phyloP scores from a whole-genome alignment of 2,888 invertebrate species.

The Eledona agricola region DNA sequence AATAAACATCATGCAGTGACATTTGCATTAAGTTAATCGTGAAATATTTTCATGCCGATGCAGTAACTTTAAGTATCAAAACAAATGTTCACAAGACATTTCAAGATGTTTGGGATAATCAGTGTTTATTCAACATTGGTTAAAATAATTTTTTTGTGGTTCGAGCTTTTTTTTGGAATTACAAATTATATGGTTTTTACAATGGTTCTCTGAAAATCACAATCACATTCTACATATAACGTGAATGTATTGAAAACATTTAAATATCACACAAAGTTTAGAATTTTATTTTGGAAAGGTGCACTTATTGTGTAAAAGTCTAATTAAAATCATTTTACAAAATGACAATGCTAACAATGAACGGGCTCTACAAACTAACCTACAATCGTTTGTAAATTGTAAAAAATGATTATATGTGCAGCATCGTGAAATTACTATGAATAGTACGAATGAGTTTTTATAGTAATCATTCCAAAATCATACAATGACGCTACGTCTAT shows the following conservation, averaged over 20 bases:
- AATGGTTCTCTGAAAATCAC: conserved; percentile 11
- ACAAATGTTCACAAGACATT: no score
- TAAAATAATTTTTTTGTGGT: no score
- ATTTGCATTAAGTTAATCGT: no score
- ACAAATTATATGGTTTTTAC: conserved; percentile 1
- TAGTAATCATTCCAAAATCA: conserved; percentile 50
- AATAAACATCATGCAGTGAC: no score
- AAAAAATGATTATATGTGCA: conserved; percentile 37
- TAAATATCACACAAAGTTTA: conserved; percentile 61
- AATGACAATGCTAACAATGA: conserved; percentile 34
- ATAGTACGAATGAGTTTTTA: no score
- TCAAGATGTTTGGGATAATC: no score
- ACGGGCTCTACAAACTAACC: conserved; percentile 28
- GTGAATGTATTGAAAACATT: conserved; percentile 31
- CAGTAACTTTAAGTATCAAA: no score
- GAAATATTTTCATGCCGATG: no score
- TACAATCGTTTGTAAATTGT: conserved; percentile 25
- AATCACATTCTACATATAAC: conserved; percentile 34
- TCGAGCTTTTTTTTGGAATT: no score
- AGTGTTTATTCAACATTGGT: no score
- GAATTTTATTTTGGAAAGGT: conserved; percentile 59
- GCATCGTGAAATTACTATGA: conserved; percentile 38
- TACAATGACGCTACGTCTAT: conserved; percentile 76
- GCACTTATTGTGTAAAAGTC: conserved; percentile 59
- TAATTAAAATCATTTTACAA: conserved; percentile 26